Evolutionary conservation across 2,888 invertebrate genomes (phyloP).

Genomic region (Cerastis rubricosa): DNA sequence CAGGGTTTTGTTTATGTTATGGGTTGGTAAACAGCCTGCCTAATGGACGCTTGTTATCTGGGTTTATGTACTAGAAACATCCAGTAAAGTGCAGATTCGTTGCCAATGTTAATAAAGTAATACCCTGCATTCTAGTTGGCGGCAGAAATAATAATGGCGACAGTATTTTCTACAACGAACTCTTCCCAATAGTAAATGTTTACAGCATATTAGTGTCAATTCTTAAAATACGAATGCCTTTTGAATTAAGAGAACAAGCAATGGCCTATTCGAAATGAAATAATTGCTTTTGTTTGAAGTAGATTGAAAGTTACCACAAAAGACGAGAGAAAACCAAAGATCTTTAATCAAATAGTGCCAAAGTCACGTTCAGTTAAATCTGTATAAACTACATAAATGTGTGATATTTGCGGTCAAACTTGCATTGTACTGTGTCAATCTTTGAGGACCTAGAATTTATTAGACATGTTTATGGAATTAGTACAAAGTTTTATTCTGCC

Average conservation of each 20-base stretch:
- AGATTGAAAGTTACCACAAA: not conserved
- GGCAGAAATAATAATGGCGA: not conserved
- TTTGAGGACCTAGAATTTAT: constrained; percentile 26
- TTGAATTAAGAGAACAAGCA: not conserved
- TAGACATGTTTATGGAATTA: constrained; percentile 15
- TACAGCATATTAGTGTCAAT: not conserved
- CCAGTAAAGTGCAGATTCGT: not conserved
- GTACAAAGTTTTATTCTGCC: constrained; percentile 4
- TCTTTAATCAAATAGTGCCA: constrained; percentile 23
- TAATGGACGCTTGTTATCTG: constrained; percentile 27
- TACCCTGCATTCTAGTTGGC: not conserved
- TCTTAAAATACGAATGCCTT: not conserved
- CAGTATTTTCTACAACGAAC: not conserved
- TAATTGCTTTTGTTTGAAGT: constrained; percentile 5
- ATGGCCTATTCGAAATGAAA: not conserved
- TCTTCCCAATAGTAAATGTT: not conserved
- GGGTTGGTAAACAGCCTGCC: not conserved
- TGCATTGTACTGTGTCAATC: constrained; percentile 27
- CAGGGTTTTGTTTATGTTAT: constrained; percentile 15
- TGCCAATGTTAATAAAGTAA: not conserved
- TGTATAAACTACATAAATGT: constrained; percentile 43
- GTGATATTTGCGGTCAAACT: constrained; percentile 44
- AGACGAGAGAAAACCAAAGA: constrained; percentile 6
- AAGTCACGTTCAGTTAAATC: constrained; percentile 33
- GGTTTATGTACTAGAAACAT: not conserved